These are phyloP conservation scores for Oxyura jamaicensis DNA, from an alignment of 2,113 vertebrate species.

Conservation along the genomic window DNA sequence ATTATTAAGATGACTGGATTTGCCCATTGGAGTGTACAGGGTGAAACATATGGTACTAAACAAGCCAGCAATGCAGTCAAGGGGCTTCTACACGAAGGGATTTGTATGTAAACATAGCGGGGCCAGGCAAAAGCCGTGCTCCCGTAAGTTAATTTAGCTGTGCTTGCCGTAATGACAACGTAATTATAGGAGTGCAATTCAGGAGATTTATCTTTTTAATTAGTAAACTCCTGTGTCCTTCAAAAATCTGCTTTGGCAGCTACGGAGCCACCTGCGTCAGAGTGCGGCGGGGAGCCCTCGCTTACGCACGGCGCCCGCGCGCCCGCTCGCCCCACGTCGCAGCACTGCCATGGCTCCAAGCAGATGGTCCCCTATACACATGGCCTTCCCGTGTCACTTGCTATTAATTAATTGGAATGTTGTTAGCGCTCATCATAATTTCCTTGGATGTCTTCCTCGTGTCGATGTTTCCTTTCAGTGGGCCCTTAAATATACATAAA, in stretches of 20 bases:
- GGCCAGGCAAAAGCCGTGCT: slow-evolving; percentile 31
- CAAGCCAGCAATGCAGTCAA: slow-evolving; percentile 30
- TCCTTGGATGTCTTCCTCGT: slow-evolving; percentile 4
- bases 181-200: slow-evolving; percentile 46
- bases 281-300: slow-evolving; percentile 4
- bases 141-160: slow-evolving; percentile 42
- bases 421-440: background rate
- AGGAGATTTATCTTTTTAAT: slow-evolving; percentile 70
- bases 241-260: slow-evolving; percentile 51
- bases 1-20: slow-evolving; percentile 41
- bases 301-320: slow-evolving; percentile 5
- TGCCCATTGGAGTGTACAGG: slow-evolving; percentile 25
- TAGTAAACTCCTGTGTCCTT: slow-evolving; percentile 55
- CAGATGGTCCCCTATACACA: slow-evolving; percentile 42
- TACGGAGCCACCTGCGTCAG: slow-evolving; percentile 58
- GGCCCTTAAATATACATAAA: background rate
- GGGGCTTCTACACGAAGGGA: background rate
- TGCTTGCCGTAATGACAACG: background rate
- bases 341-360: slow-evolving; percentile 31
- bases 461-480: background rate
- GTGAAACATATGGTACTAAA: slow-evolving; percentile 32
- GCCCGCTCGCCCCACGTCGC: background rate
- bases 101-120: slow-evolving; percentile 29
- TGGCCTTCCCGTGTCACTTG: slow-evolving; percentile 38
- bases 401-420: slow-evolving; percentile 56